These are phyloP conservation scores for Tapirus terrestris DNA, from an alignment of 2,113 vertebrate species.

Conservation along the genomic window DNA sequence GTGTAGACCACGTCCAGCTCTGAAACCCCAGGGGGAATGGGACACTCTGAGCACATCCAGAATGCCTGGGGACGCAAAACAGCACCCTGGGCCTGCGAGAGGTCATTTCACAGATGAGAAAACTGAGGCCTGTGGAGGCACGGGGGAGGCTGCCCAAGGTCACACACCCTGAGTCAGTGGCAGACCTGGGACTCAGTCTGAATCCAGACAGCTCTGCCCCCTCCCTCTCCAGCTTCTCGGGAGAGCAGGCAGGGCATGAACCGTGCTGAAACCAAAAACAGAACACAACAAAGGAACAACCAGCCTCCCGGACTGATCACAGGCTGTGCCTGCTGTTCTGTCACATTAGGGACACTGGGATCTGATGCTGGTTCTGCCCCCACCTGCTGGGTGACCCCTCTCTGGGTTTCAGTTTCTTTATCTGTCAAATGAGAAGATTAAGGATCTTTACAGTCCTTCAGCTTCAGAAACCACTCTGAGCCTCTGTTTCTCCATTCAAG, in stretches of 20 bases:
- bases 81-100: not conserved
- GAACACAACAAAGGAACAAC: not conserved
- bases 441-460: not conserved
- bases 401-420: not conserved
- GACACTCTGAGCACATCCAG: not conserved
- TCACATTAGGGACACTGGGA: not conserved
- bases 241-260: not conserved
- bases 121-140: not conserved
- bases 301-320: not conserved
- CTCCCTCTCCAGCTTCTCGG: not conserved
- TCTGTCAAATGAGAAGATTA: not conserved
- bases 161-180: not conserved
- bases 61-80: not conserved
- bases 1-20: accelerated
- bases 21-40: too few relatives aligned
- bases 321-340: not conserved
- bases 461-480: not conserved
- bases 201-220: not conserved
- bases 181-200: not conserved
- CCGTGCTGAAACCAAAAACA: not conserved
- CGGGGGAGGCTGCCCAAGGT: not conserved
- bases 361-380: not conserved
- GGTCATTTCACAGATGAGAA: not conserved
- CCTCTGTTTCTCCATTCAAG: not conserved
- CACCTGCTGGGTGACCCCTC: not conserved